Evolutionary conservation across 1,140 invertebrate species (phyloP).

Genomic region (Papilio polyxenes): DNA sequence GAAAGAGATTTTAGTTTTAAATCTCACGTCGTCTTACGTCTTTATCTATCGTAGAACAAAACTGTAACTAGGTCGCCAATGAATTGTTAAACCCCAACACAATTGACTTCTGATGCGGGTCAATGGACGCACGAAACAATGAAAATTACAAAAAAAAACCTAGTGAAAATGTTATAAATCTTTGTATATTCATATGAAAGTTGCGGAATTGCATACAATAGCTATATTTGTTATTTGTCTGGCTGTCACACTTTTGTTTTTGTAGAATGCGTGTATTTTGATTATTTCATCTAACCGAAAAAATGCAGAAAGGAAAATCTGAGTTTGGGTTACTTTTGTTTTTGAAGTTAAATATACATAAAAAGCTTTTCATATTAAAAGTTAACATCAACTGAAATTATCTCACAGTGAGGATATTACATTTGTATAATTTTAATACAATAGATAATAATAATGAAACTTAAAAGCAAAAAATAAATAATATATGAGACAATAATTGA

Average conservation of each 20-base stretch:
- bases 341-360: no score
- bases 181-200: conserved; percentile 16
- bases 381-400: no score
- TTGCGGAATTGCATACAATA: neutral
- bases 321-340: neutral
- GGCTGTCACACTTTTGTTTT: neutral
- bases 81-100: conserved; percentile 27
- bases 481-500: neutral
- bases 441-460: no score
- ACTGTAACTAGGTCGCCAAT: conserved; percentile 29
- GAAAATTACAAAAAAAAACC: conserved; percentile 17
- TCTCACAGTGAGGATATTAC: no score
- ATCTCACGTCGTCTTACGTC: neutral
- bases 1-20: neutral
- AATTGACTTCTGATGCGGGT: conserved; percentile 20
- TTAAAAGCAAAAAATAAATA: neutral
- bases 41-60: neutral
- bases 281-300: neutral
- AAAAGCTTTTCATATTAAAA: no score
- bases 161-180: conserved; percentile 5
- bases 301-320: neutral
- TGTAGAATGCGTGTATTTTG: neutral
- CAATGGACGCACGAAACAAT: conserved; percentile 30
- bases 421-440: no score
- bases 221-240: neutral